These are phyloP conservation scores for Genyomyrus donnyi DNA, from an alignment of 2,113 vertebrate species.

Conservation along the genomic window DNA sequence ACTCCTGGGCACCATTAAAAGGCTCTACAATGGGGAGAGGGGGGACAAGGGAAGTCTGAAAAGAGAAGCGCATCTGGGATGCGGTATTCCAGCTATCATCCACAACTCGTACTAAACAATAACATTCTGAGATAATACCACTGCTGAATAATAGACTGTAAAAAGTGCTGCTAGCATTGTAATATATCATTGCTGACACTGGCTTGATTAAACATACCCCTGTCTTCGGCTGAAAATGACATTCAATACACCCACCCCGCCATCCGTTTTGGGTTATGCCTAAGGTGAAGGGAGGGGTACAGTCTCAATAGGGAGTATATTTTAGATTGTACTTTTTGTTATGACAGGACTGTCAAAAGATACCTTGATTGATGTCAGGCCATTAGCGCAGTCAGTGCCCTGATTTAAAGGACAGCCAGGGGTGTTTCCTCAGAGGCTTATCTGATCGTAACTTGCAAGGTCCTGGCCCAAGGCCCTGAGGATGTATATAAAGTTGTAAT, in stretches of 20 bases:
- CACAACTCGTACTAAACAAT: not conserved
- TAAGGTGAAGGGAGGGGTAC: not conserved
- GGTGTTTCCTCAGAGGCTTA: not conserved
- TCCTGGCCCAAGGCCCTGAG: not conserved
- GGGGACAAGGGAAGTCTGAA: not conserved
- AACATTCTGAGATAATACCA: not conserved
- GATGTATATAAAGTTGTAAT: not conserved
- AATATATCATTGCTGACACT: not conserved
- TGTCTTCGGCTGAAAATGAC: not conserved
- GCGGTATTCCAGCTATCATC: not conserved
- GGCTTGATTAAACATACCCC: not conserved
- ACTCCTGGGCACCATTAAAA: not conserved
- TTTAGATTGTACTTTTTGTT: not conserved
- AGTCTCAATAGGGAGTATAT: not conserved
- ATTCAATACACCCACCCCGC: not conserved
- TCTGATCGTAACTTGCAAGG: not conserved
- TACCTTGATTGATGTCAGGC: not conserved
- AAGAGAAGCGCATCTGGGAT: not conserved
- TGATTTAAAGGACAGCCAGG: not conserved
- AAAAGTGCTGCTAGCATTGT: not conserved
- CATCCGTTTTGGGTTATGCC: not conserved
- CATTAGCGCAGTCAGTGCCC: not conserved
- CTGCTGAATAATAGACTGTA: not conserved
- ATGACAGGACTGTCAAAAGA: conserved; percentile 4
- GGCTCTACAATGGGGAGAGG: not conserved